A percentile compares a stretch with the other conserved stretches of the same genome.
Evolutionary conservation across 2,113 vertebrate genomes (phyloP).

Genomic region (Chaetura pelagica): DNA sequence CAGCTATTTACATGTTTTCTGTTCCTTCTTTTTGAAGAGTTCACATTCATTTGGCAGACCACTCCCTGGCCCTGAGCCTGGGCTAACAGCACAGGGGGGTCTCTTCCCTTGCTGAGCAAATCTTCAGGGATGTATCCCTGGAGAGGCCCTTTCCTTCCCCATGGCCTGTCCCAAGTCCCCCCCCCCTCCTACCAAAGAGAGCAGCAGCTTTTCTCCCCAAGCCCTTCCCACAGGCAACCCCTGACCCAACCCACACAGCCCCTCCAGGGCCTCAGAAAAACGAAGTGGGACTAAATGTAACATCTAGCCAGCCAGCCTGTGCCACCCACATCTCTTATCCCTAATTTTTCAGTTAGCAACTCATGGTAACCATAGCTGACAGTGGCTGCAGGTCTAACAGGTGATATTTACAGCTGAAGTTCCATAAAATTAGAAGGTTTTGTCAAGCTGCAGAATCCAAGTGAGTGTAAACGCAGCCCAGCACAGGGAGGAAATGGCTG

Average conservation of each 20-base stretch:
- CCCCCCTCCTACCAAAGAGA: background rate
- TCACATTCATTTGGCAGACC: background rate
- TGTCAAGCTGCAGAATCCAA: constrained; percentile 66
- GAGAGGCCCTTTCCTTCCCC: background rate
- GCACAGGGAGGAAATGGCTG: constrained; percentile 59
- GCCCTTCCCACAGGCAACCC: background rate
- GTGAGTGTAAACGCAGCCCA: constrained; percentile 48
- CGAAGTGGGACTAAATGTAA: background rate
- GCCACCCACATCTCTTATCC: constrained; percentile 22
- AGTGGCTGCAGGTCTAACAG: constrained; percentile 4
- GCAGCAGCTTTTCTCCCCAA: background rate
- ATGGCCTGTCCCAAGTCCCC: background rate
- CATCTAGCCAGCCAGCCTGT: background rate
- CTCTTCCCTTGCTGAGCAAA: background rate
- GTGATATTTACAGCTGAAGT: constrained; percentile 61
- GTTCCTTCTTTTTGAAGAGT: background rate
- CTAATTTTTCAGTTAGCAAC: constrained; percentile 48
- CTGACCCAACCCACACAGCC: background rate
- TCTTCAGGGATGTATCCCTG: background rate
- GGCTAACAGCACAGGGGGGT: background rate
- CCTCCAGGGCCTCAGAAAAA: background rate
- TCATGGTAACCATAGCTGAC: constrained; percentile 9
- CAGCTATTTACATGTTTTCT: background rate
- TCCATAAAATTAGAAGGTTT: constrained; percentile 56
- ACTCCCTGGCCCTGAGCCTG: background rate